Evolutionary conservation across 2,797 vertebrate genomes (phyloP).

Genomic region (Syngnathus acus): DNA sequence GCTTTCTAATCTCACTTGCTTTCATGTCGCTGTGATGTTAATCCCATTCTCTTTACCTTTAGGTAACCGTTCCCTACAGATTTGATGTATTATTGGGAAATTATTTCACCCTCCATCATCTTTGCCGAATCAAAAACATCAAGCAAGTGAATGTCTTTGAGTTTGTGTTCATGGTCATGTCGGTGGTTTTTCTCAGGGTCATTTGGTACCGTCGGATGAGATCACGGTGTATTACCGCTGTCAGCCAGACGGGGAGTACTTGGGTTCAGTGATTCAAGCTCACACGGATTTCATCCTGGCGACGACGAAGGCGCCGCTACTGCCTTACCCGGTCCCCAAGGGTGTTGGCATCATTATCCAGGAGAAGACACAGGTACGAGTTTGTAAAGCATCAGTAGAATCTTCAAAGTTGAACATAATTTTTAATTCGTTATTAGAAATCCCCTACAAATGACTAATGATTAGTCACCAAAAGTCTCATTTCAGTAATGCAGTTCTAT

Average conservation of each 20-base stretch:
- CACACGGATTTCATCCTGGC: conserved; percentile 89
- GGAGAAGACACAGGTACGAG: conserved; percentile 83
- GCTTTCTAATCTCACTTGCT: conserved; percentile 24
- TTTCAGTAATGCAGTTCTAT: too few relatives aligned
- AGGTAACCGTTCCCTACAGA: conserved; percentile 3
- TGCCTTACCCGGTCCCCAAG: conserved; percentile 77
- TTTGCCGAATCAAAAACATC: neutral
- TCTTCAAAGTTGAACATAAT: neutral
- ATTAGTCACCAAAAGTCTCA: too few relatives aligned
- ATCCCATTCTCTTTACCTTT: neutral
- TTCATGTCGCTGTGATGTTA: conserved; percentile 14
- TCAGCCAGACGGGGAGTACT: conserved; percentile 78
- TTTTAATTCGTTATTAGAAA: too few relatives aligned
- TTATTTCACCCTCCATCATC: neutral
- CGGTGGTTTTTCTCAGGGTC: conserved; percentile 66
- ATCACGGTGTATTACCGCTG: conserved; percentile 84
- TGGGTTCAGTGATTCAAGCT: conserved; percentile 82
- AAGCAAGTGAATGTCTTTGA: neutral
- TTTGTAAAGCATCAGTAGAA: neutral
- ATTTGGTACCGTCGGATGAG: conserved; percentile 90
- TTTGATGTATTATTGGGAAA: conserved; percentile 11
- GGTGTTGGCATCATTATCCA: conserved; percentile 79
- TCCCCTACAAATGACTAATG: too few relatives aligned
- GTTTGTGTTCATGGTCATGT: neutral
- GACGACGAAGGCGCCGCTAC: conserved; percentile 85